These are phyloP conservation scores for Corythornis madagascariensis DNA, from an alignment of 2,113 vertebrate genomes.

Conservation along the genomic window DNA sequence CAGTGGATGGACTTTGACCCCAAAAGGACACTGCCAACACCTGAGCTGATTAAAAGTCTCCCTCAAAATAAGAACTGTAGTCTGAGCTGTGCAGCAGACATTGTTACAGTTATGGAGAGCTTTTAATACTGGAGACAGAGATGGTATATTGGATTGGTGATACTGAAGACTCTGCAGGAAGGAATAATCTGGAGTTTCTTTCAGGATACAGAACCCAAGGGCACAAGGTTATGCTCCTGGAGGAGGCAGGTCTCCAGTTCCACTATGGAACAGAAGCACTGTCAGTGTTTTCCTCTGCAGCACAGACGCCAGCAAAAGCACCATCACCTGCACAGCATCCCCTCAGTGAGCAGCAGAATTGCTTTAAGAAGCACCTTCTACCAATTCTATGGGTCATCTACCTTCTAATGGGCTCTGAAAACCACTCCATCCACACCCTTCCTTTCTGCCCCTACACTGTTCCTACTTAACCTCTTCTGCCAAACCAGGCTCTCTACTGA, in stretches of 20 bases:
- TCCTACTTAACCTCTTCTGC: neutral
- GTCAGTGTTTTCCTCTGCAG: neutral
- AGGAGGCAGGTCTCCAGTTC: neutral
- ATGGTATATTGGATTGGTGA: neutral
- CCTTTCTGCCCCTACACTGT: neutral
- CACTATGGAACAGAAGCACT: neutral
- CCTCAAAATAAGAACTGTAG: neutral
- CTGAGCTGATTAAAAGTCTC: neutral
- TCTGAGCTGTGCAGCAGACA: neutral
- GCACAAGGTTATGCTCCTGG: neutral
- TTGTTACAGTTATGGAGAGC: neutral
- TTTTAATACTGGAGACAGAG: neutral
- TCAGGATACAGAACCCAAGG: neutral
- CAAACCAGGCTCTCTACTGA: neutral
- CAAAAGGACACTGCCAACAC: neutral
- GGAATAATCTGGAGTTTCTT: neutral
- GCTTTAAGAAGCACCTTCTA: neutral
- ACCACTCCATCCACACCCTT: neutral
- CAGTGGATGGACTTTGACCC: neutral
- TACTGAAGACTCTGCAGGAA: neutral
- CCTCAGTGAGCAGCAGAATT: neutral
- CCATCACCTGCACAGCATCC: neutral
- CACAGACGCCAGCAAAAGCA: neutral
- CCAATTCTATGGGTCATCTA: neutral
- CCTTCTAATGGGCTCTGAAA: neutral